Evolutionary conservation across 1,140 invertebrate species (phyloP).

Genomic region (Drosophila biarmipes): DNA sequence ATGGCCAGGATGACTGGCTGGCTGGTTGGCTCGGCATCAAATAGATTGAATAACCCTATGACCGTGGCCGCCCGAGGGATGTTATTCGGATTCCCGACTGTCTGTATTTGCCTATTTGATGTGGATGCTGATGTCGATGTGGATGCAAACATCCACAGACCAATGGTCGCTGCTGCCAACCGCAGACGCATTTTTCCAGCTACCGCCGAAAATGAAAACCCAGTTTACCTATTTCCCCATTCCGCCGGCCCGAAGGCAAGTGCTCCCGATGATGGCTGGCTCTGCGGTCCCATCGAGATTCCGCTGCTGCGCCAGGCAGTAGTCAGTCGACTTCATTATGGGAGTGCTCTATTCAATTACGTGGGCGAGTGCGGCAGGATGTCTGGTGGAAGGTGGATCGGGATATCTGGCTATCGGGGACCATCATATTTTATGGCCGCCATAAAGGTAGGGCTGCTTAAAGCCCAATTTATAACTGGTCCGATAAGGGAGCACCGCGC

Average conservation of each 20-base stretch:
- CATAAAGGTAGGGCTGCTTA: slow-evolving; percentile 44
- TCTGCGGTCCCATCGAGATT: slow-evolving; percentile 18
- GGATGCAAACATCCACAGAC: slow-evolving; percentile 31
- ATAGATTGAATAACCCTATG: slow-evolving; percentile 67
- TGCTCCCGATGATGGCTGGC: slow-evolving; percentile 38
- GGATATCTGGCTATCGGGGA: slow-evolving; percentile 13
- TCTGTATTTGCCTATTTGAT: slow-evolving; percentile 65
- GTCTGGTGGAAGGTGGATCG: neutral
- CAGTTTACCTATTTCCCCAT: neutral
- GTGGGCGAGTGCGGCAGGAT: slow-evolving; percentile 23
- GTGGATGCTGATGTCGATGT: no score
- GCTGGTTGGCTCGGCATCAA: slow-evolving; percentile 35
- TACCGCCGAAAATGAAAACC: slow-evolving; percentile 32
- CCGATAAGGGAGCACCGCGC: slow-evolving; percentile 50
- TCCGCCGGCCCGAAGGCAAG: neutral
- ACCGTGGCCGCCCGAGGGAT: slow-evolving; percentile 18
- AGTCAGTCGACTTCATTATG: slow-evolving; percentile 71
- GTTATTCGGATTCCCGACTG: slow-evolving; percentile 17
- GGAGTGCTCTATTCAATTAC: slow-evolving; percentile 58
- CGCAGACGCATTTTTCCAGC: slow-evolving; percentile 62
- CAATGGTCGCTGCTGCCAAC: slow-evolving; percentile 23
- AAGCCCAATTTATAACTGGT: slow-evolving; percentile 59
- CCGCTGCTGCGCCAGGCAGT: slow-evolving; percentile 37
- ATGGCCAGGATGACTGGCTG: slow-evolving; percentile 3
- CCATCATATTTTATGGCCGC: slow-evolving; percentile 61